These are phyloP conservation scores for Siderastrea siderea DNA, from an alignment of 92 coral and sea anemone species.

Conservation along the genomic window DNA sequence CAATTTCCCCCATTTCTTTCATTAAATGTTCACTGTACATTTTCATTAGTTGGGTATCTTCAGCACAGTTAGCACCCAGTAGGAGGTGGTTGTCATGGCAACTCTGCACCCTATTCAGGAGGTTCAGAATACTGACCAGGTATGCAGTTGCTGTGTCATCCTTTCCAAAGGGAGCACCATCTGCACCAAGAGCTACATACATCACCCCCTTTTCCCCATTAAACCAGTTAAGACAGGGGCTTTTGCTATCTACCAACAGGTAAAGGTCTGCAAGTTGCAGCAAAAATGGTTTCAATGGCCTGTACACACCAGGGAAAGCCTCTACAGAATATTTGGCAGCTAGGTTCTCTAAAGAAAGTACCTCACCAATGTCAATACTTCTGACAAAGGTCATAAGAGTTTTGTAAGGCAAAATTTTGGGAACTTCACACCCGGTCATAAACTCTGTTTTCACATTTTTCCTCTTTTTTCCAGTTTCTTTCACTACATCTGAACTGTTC, in stretches of 20 bases:
- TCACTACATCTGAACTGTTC: conserved; percentile 3
- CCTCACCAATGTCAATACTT: conserved; percentile 70
- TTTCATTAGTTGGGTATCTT: too few species aligned
- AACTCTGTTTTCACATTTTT: neutral
- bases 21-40: too few species aligned
- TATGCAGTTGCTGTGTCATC: too few species aligned
- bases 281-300: conserved; percentile 59
- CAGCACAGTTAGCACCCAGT: too few species aligned
- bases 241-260: conserved; percentile 42
- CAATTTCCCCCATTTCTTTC: too few species aligned
- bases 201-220: conserved; percentile 58
- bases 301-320: conserved; percentile 51
- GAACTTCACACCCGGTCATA: neutral
- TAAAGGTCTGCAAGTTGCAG: conserved; percentile 64
- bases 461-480: neutral
- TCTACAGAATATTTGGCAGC: conserved; percentile 42
- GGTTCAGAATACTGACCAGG: too few species aligned
- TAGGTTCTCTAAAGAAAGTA: conserved; percentile 40
- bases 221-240: conserved; percentile 78
- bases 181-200: conserved; percentile 41
- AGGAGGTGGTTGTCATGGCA: too few species aligned
- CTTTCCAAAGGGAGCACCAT: too few species aligned
- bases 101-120: too few species aligned
- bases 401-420: neutral
- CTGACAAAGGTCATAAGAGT: conserved; percentile 37